Conservation (phyloP, 2,113 vertebrate genomes). For the Ictidomys tridecemlineatus region DNA sequence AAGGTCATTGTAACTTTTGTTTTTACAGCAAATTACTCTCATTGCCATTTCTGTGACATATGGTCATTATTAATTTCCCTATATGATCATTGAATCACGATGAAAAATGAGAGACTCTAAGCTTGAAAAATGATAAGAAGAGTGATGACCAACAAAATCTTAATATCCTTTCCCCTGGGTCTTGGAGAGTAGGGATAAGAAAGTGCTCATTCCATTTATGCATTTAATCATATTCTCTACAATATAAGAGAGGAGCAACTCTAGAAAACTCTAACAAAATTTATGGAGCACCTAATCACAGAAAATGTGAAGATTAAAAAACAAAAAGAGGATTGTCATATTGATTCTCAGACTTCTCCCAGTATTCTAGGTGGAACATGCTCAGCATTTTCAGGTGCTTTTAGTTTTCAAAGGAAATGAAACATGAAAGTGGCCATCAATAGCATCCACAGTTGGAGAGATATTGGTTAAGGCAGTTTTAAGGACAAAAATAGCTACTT, state of each 20-base stretch:
- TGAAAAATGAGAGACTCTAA: neutral
- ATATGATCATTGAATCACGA: neutral
- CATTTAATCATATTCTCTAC: neutral
- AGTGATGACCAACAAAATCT: neutral
- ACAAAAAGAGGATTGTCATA: neutral
- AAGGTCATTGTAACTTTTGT: slow-evolving; percentile 32
- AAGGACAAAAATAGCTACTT: neutral
- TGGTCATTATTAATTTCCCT: neutral
- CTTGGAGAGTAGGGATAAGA: neutral
- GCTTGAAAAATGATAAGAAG: neutral
- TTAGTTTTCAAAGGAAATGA: neutral
- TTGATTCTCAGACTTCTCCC: neutral
- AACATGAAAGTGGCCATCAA: neutral
- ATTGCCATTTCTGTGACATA: neutral
- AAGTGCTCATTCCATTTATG: neutral
- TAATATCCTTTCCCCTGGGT: neutral
- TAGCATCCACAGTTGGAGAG: neutral
- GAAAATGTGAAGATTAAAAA: neutral
- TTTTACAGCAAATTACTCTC: neutral
- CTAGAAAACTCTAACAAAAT: neutral
- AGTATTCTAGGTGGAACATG: neutral
- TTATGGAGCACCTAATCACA: neutral
- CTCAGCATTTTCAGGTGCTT: neutral
- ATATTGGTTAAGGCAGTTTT: neutral
- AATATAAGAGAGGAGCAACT: neutral